A percentile compares a stretch with the other conserved stretches of the same genome.
phyloP scores from a whole-genome alignment of 2,113 vertebrate species.

The Nyctereutes procyonoides region DNA sequence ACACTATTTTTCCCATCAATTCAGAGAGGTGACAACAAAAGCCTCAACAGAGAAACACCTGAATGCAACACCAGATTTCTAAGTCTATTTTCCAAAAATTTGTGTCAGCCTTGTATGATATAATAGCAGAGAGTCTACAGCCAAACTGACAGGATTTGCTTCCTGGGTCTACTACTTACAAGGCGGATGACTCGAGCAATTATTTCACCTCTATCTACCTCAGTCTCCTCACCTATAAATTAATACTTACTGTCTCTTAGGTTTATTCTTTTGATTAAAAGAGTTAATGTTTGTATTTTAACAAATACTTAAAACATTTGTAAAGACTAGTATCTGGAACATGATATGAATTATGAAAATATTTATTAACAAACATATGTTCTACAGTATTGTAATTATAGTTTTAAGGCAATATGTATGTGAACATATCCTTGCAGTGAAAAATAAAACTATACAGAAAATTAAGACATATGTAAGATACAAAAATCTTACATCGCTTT shows the following conservation, averaged over 20 bases:
- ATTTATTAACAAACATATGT: not conserved
- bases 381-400: not conserved
- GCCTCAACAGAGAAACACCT: not conserved
- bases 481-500: constrained; percentile 1
- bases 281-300: not conserved
- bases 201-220: not conserved
- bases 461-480: not conserved
- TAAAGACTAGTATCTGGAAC: not conserved
- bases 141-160: not conserved
- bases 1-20: not conserved
- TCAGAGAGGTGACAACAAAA: not conserved
- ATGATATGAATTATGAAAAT: not conserved
- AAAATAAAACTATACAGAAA: constrained; percentile 2
- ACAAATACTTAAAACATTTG: not conserved
- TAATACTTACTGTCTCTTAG: not conserved
- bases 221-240: not conserved
- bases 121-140: not conserved
- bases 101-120: too few relatives aligned
- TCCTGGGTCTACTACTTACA: not conserved
- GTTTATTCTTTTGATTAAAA: not conserved
- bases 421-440: not conserved
- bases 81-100: not conserved
- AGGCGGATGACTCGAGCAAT: not conserved
- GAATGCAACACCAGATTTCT: not conserved
- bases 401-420: not conserved